These are phyloP conservation scores for Pangasius macronema DNA, from an alignment of 2,797 vertebrate genomes.

Conservation along the genomic window DNA sequence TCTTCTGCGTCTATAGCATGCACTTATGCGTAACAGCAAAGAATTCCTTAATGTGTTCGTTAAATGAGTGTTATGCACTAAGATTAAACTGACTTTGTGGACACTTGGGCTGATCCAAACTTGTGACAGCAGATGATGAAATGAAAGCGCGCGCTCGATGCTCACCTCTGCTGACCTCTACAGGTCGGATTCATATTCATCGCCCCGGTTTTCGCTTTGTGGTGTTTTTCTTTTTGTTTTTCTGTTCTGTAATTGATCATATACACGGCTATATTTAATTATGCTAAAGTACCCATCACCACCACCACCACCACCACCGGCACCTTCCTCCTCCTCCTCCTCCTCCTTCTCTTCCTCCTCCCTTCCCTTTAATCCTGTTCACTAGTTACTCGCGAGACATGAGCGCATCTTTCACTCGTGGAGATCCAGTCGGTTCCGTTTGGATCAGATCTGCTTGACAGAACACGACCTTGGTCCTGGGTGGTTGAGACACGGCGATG, in stretches of 20 bases:
- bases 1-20: background rate
- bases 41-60: background rate
- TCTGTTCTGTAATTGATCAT: too few species aligned
- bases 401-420: constrained; percentile 1
- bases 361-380: constrained; percentile 11
- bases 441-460: background rate
- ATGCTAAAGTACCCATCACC: background rate
- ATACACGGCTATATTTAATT: background rate
- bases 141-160: background rate
- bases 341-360: background rate
- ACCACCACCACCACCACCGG: background rate
- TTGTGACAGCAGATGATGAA: background rate
- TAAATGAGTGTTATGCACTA: background rate
- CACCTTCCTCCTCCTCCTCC: background rate
- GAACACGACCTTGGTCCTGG: background rate
- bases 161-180: constrained; percentile 28
- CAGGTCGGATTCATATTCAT: background rate
- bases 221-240: too few species aligned
- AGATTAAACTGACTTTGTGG: background rate
- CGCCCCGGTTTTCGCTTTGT: background rate
- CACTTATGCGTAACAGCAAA: background rate
- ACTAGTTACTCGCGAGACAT: constrained; percentile 9
- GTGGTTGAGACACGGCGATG: constrained; percentile 7
- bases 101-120: background rate
- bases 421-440: background rate